Percentiles rank a stretch among this genome's conserved stretches.
phyloP scores from a whole-genome alignment of 2,113 vertebrate genomes.

The Enhydra lutris region DNA sequence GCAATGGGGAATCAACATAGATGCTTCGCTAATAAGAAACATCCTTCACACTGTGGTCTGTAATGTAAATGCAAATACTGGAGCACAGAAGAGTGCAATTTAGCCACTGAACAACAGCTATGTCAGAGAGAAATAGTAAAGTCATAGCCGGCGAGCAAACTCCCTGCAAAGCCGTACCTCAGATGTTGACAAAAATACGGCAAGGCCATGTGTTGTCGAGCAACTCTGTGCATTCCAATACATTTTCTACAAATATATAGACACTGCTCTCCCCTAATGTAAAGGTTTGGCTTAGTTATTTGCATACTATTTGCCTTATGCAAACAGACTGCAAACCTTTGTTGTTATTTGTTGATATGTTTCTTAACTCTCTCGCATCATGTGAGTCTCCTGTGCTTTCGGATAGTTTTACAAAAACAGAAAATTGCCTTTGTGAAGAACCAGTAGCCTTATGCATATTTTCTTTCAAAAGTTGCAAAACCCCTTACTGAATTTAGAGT shows the following conservation, averaged over 20 bases:
- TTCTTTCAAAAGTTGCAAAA: slow-evolving; percentile 17
- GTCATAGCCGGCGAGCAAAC: background rate
- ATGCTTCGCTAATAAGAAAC: background rate
- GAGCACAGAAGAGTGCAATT: background rate
- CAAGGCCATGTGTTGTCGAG: background rate
- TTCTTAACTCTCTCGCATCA: background rate
- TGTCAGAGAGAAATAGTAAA: background rate
- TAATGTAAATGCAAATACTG: background rate
- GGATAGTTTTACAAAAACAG: background rate
- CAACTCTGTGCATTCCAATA: background rate
- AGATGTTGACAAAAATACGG: slow-evolving; percentile 28
- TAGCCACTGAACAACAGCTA: background rate
- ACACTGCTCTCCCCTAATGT: background rate
- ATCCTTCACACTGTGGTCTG: background rate
- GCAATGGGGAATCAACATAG: background rate
- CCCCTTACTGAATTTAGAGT: background rate
- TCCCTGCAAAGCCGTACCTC: background rate
- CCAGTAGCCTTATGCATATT: background rate
- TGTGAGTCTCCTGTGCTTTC: background rate
- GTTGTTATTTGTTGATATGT: background rate
- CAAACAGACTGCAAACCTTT: background rate
- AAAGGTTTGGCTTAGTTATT: background rate
- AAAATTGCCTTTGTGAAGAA: slow-evolving; percentile 40
- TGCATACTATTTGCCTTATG: slow-evolving; percentile 24
- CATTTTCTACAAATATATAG: slow-evolving; percentile 2